phyloP scores from a whole-genome alignment of 2,888 invertebrate genomes.

The Meiosimyza platycephala region DNA sequence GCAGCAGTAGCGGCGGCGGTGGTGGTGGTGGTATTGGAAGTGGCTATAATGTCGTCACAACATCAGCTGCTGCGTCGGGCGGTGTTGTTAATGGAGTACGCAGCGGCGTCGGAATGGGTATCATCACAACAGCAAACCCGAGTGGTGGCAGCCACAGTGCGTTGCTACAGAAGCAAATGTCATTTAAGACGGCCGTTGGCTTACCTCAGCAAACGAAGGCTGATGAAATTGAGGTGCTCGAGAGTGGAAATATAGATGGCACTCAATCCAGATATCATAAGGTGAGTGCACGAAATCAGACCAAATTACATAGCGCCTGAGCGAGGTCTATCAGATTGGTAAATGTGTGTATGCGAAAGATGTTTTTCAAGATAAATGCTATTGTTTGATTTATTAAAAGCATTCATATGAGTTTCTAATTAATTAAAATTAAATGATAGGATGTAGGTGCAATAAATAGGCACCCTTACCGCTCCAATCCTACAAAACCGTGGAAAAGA shows the following conservation, averaged over 20 bases:
- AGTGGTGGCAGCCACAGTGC: constrained; percentile 60
- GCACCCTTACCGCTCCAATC: too few species aligned
- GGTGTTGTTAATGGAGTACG: constrained; percentile 49
- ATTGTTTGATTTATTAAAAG: too few species aligned
- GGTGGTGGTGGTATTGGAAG: constrained; percentile 57
- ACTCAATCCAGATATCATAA: constrained; percentile 58
- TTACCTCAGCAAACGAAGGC: constrained; percentile 57
- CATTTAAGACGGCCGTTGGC: constrained; percentile 63
- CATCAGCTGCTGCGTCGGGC: constrained; percentile 21
- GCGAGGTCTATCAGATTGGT: too few species aligned
- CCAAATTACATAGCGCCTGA: too few species aligned
- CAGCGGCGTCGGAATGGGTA: constrained; percentile 59
- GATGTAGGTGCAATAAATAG: too few species aligned
- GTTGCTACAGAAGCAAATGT: constrained; percentile 63
- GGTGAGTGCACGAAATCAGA: constrained; percentile 44
- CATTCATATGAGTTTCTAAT: too few species aligned
- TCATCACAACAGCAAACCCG: constrained; percentile 63
- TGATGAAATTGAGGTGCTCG: constrained; percentile 65
- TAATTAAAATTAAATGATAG: too few species aligned
- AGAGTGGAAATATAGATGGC: constrained; percentile 58
- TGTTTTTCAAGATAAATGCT: too few species aligned
- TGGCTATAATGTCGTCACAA: constrained; percentile 13
- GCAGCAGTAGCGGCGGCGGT: constrained; percentile 36
- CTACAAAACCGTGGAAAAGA: too few species aligned
- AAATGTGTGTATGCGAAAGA: too few species aligned